phyloP scores from a whole-genome alignment of 2,888 invertebrate species.

The Phalera bucephala region DNA sequence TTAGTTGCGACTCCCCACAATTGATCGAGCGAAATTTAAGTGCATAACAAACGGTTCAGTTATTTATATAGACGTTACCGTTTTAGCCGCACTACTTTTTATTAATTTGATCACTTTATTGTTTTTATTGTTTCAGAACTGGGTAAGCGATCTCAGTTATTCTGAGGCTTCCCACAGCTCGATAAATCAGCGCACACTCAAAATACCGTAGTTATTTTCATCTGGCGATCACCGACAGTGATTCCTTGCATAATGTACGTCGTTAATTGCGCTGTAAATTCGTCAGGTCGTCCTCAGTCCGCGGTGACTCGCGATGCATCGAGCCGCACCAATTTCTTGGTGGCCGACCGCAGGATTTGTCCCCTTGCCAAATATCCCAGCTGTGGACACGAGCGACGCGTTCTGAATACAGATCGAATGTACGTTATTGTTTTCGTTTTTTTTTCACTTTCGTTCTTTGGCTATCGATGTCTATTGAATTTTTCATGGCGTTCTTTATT shows the following conservation, averaged over 20 bases:
- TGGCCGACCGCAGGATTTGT: conserved; percentile 51
- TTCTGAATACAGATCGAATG: conserved; percentile 71
- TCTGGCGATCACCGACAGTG: conserved; percentile 38
- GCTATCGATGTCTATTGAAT: conserved; percentile 69
- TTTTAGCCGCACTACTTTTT: conserved; percentile 44
- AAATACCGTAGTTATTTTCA: conserved; percentile 54
- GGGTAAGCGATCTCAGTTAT: conserved; percentile 47
- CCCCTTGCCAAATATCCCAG: conserved; percentile 75
- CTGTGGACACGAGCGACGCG: conserved; percentile 65
- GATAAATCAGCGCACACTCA: conserved; percentile 51
- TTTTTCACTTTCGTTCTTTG: conserved; percentile 70
- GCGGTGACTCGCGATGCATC: conserved; percentile 44
- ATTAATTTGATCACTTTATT: conserved; percentile 51
- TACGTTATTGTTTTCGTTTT: conserved; percentile 72
- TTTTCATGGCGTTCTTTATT: conserved; percentile 70
- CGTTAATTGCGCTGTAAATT: conserved; percentile 57
- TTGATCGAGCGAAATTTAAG: conserved; percentile 49
- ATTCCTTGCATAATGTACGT: conserved; percentile 59
- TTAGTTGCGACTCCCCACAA: conserved; percentile 53
- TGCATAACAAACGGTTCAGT: conserved; percentile 49
- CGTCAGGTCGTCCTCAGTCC: conserved; percentile 26
- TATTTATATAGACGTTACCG: conserved; percentile 45
- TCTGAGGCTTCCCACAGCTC: conserved; percentile 39
- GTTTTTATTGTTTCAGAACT: conserved; percentile 41
- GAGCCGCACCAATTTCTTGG: conserved; percentile 39